Conservation (phyloP, 2,797 vertebrate genomes). For the Pseudocheirus occidentalis region DNA sequence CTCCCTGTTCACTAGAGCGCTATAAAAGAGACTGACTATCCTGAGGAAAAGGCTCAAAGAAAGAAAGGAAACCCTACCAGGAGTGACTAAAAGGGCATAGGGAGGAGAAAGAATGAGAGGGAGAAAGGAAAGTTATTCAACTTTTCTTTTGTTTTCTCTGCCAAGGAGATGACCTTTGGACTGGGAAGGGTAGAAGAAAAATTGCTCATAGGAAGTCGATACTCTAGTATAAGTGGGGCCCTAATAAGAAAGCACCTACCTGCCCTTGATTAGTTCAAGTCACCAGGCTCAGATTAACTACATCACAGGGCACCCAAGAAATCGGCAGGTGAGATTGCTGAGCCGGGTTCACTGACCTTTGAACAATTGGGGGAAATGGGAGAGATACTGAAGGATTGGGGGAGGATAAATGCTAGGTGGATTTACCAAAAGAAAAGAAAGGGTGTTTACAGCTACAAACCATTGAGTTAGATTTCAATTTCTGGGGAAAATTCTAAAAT, state of each 20-base stretch:
- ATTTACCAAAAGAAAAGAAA: not conserved
- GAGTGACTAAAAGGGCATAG: not conserved
- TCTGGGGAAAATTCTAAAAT: not conserved
- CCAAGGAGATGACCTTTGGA: not conserved
- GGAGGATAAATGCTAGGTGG: not conserved
- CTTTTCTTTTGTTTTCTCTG: not conserved
- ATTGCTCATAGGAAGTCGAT: not conserved
- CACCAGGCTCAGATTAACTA: not conserved
- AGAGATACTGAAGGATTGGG: not conserved
- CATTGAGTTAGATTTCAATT: not conserved
- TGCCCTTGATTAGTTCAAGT: not conserved
- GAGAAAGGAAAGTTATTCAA: not conserved
- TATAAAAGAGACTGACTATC: not conserved
- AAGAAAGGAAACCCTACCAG: not conserved
- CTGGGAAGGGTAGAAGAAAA: not conserved
- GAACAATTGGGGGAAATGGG: not conserved
- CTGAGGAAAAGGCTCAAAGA: not conserved
- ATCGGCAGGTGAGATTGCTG: not conserved
- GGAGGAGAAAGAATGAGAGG: not conserved
- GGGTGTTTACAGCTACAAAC: not conserved
- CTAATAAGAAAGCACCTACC: not conserved
- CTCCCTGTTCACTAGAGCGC: not conserved
- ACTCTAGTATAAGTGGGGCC: not conserved
- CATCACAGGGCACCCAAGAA: not conserved
- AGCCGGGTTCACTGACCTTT: not conserved